A percentile compares a stretch with the other conserved stretches of the same genome.
Evolutionary conservation across 2,797 vertebrate species (phyloP).

Genomic region (Enteromius anoplus): DNA sequence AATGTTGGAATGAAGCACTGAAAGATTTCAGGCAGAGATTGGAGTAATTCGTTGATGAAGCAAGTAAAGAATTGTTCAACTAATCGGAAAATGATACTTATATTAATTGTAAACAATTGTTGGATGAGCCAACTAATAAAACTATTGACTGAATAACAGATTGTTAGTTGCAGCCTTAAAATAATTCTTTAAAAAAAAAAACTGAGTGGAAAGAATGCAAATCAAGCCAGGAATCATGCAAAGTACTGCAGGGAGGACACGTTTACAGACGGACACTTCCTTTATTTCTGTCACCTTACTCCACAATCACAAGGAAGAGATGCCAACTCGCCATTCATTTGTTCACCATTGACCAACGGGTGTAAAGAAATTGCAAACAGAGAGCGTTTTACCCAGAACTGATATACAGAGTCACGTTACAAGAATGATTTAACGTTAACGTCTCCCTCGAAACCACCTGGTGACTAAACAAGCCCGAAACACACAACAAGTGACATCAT

Average conservation of each 20-base stretch:
- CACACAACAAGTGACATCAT: neutral
- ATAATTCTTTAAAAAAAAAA: neutral
- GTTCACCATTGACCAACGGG: neutral
- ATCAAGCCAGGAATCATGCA: constrained; percentile 28
- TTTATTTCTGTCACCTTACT: constrained; percentile 12
- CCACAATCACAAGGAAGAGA: constrained; percentile 2
- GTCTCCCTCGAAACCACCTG: constrained; percentile 1
- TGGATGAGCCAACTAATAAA: neutral
- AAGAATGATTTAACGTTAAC: neutral
- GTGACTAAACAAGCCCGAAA: neutral
- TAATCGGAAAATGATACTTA: neutral
- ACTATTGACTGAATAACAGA: neutral
- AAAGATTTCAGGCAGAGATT: neutral
- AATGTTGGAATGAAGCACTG: neutral
- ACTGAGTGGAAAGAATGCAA: constrained; percentile 16
- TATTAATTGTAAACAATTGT: neutral
- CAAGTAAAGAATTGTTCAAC: neutral
- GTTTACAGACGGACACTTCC: constrained; percentile 12
- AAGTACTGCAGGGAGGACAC: constrained; percentile 20
- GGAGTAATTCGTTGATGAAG: neutral
- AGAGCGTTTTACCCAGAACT: too few species aligned
- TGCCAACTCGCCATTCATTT: neutral
- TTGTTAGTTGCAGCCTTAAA: too few species aligned
- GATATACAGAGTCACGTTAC: neutral
- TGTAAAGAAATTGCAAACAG: neutral